Evolutionary conservation across 1,140 invertebrate genomes (phyloP).

Genomic region (Phocides pigmalion): DNA sequence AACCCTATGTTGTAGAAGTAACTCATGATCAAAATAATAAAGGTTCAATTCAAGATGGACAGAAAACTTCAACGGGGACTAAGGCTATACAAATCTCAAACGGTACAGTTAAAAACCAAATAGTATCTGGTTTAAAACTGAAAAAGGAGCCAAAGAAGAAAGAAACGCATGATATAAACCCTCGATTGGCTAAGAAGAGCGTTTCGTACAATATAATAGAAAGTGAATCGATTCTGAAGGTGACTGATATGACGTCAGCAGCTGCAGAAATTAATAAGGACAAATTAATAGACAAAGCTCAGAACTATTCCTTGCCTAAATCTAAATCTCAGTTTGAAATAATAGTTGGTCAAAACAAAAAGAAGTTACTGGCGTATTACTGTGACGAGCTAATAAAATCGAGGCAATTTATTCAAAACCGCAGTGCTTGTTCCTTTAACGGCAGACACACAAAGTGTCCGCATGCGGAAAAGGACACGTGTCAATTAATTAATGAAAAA

Average conservation of each 20-base stretch:
- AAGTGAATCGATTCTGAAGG: slow-evolving; percentile 69
- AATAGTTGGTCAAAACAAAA: slow-evolving; percentile 38
- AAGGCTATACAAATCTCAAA: slow-evolving; percentile 59
- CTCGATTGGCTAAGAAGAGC: slow-evolving; percentile 51
- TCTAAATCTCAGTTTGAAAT: slow-evolving; percentile 54
- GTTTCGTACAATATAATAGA: slow-evolving; percentile 68
- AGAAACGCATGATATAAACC: slow-evolving; percentile 41
- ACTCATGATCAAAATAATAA: neutral
- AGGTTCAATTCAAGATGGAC: slow-evolving; percentile 3
- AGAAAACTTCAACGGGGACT: slow-evolving; percentile 38
- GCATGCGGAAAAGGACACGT: slow-evolving; percentile 1
- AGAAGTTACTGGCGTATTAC: slow-evolving; percentile 54
- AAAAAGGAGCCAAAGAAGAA: slow-evolving; percentile 52
- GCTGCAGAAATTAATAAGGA: slow-evolving; percentile 28
- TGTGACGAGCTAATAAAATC: slow-evolving; percentile 51
- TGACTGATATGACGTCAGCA: slow-evolving; percentile 67
- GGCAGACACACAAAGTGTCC: neutral
- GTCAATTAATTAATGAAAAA: slow-evolving; percentile 6
- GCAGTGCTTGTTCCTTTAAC: slow-evolving; percentile 4
- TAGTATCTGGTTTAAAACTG: slow-evolving; percentile 52
- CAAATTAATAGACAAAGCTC: slow-evolving; percentile 38
- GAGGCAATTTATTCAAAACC: neutral
- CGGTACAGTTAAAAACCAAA: slow-evolving; percentile 36
- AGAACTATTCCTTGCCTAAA: slow-evolving; percentile 52
- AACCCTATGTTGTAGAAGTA: neutral